Percentiles rank a stretch among this genome's conserved stretches.
Conservation (phyloP, 1,140 invertebrate genomes). For the Nautilus pompilius region DNA sequence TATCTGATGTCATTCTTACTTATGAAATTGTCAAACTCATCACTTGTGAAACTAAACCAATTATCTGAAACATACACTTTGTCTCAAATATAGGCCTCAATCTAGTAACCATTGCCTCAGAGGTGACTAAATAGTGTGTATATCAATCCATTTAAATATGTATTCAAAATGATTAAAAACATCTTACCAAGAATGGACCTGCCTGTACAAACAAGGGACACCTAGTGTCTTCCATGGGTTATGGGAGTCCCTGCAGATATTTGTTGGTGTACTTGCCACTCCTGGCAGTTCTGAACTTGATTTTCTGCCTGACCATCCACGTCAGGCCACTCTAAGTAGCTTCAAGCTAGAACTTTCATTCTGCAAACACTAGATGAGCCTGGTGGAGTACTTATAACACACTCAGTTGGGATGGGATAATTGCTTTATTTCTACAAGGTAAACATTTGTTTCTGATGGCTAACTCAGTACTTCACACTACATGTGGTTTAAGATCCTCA, state of each 20-base stretch:
- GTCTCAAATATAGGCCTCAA: conserved; percentile 33
- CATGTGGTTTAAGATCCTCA: no score
- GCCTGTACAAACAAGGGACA: conserved; percentile 17
- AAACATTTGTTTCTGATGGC: no score
- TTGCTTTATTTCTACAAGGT: no score
- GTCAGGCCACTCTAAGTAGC: conserved; percentile 58
- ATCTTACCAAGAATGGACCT: conserved; percentile 26
- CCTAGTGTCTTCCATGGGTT: conserved; percentile 15
- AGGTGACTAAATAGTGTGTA: conserved; percentile 17
- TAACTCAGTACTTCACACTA: no score
- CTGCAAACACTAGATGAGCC: conserved; percentile 58
- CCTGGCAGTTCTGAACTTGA: no score
- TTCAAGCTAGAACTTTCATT: conserved; percentile 59
- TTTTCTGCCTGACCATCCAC: conserved; percentile 56
- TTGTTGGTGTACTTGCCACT: conserved; percentile 32
- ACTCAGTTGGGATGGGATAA: no score
- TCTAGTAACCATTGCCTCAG: conserved; percentile 8
- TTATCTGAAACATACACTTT: conserved; percentile 53
- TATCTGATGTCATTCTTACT: conserved; percentile 50
- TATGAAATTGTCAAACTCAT: conserved; percentile 52
- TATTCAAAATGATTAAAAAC: conserved; percentile 21
- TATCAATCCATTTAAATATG: conserved; percentile 21
- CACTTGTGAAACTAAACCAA: conserved; percentile 51
- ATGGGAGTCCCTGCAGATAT: not conserved
- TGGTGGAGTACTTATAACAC: no score